phyloP scores from a whole-genome alignment of 2,888 invertebrate genomes.

The Carterocephalus palaemon region DNA sequence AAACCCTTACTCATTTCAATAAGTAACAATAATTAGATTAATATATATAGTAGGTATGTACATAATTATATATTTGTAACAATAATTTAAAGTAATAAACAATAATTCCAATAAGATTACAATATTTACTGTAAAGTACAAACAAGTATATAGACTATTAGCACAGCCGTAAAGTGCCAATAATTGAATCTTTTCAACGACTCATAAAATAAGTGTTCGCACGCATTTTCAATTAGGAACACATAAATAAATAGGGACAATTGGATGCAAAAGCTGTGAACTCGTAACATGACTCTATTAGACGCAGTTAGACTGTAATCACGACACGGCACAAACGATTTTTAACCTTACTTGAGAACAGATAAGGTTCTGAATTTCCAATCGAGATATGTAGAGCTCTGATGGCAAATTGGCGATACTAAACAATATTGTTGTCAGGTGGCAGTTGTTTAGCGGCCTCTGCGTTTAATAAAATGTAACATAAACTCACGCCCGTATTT shows the following conservation, averaged over 20 bases:
- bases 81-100: too few species aligned
- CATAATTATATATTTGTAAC: too few species aligned
- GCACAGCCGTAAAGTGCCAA: background rate
- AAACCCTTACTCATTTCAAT: too few species aligned
- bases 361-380: background rate
- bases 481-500: too few species aligned
- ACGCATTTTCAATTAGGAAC: conserved; percentile 21
- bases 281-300: conserved; percentile 20
- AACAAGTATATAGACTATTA: background rate
- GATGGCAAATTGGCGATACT: conserved; percentile 16
- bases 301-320: conserved; percentile 3
- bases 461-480: too few species aligned
- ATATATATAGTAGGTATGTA: too few species aligned
- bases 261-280: conserved; percentile 22
- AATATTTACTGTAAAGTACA: background rate
- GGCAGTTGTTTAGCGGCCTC: conserved; percentile 14
- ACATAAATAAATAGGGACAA: conserved; percentile 23
- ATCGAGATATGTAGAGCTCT: conserved; percentile 1
- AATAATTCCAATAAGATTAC: too few species aligned
- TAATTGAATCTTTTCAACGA: conserved; percentile 5
- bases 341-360: background rate
- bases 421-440: conserved; percentile 19
- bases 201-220: conserved; percentile 1
- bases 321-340: background rate
- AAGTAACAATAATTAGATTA: too few species aligned